Evolutionary conservation across 2,113 vertebrate species (phyloP), one percentile per base, ranked within the genome.

Genomic region (Peucedramus taeniatus): DNA sequence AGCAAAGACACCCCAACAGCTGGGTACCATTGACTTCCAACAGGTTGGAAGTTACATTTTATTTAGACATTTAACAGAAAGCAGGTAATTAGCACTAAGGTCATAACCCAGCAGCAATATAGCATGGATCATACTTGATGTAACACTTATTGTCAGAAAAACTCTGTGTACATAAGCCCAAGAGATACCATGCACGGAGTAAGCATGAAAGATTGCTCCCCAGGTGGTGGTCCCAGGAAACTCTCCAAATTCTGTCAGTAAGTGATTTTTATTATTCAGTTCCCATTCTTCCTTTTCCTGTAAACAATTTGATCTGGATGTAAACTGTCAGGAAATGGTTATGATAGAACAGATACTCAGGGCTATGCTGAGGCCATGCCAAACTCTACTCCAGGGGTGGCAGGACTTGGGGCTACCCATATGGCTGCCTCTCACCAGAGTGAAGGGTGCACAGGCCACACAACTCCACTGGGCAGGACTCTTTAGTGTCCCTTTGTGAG

Each of bases 1-100:
- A 93, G 22, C 59, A 91, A 87, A 85, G 70, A 79, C 63, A 89
- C 15, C 28, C 50, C 21, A 2, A 83, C n/a, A 89, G 42, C 17
- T 76, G 15, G 22, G 54, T 85, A 54, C 71, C 35, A 18, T n/a
- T 50, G 87, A 49, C 65, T 87, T 88, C 66, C 74, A 80, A 26
- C 57, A 75, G 57, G 42, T 7, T 78, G 72, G 82, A 60, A 94
- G 84, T 80, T 80, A 80, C 33, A 77, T 90, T 97, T 96, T 97
- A 96, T 95, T 96, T 40, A 66, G 84, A 95, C 63, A 81, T 88
- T 90, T 70, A 86, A 96, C 89, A 84, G 84, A 97, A 94, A 93
- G 60, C 93, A 95, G 23, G 26, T 95, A 90, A 90, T 77, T 54
- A 91, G 57, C 72, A 60, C 57, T 56, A 45, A 83, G 31, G 35